phyloP scores from a whole-genome alignment of 2,888 invertebrate species.

The Melanargia galathea region DNA sequence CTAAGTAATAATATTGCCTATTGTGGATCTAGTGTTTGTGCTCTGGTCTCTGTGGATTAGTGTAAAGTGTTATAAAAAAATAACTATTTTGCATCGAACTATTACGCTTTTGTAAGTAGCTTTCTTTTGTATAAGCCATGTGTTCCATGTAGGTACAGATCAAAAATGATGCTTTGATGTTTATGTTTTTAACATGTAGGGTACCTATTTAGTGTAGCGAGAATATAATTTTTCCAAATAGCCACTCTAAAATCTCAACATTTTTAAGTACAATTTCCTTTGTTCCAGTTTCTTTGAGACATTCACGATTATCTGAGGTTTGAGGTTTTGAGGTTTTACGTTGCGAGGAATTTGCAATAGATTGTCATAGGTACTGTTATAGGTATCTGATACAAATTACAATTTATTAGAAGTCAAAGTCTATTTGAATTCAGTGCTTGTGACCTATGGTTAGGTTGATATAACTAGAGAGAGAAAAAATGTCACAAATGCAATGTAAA shows the following conservation, averaged over 20 bases:
- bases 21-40: neutral
- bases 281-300: neutral
- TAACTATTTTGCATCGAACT: no score
- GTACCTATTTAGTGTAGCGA: neutral
- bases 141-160: conserved; percentile 27
- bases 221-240: neutral
- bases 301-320: conserved; percentile 8
- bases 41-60: conserved; percentile 11
- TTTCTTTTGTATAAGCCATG: conserved; percentile 18
- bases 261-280: conserved; percentile 7
- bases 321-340: neutral
- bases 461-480: neutral
- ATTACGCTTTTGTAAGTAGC: conserved; percentile 29
- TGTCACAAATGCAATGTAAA: neutral
- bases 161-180: conserved; percentile 17
- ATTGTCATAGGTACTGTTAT: neutral
- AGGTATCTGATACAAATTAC: neutral
- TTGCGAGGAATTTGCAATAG: neutral
- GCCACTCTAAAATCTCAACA: neutral
- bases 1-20: neutral
- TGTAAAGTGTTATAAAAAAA: conserved; percentile 14
- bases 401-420: neutral
- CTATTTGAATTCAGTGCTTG: neutral
- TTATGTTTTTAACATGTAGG: conserved; percentile 4
- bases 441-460: neutral